A percentile compares a stretch with the other conserved stretches of the same genome.
Evolutionary conservation across 1,140 invertebrate genomes (phyloP).

Genomic region (Brevipalpus yothersi): DNA sequence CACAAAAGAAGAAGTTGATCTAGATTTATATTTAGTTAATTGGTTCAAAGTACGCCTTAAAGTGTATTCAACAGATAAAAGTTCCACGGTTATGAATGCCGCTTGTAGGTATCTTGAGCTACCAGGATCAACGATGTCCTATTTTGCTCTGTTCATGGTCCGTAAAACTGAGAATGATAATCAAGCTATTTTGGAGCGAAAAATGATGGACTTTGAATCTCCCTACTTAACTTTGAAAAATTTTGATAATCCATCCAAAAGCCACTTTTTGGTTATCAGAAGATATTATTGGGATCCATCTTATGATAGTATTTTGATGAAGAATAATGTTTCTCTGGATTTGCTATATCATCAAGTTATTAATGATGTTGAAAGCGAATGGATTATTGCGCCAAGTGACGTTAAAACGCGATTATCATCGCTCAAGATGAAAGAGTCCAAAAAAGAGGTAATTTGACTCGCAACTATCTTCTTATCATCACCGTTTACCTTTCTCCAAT

Average conservation of each 20-base stretch:
- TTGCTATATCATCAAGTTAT: conserved; percentile 64
- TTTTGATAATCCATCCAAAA: conserved; percentile 1
- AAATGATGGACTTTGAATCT: conserved; percentile 83
- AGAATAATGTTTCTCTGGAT: conserved; percentile 52
- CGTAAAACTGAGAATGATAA: conserved; percentile 10
- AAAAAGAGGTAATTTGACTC: conserved; percentile 38
- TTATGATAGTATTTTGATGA: conserved; percentile 54
- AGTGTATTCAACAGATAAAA: conserved; percentile 51
- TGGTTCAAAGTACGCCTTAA: conserved; percentile 56
- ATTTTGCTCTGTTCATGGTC: conserved; percentile 68
- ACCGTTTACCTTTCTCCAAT: background rate
- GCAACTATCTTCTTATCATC: background rate
- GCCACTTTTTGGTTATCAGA: conserved; percentile 40
- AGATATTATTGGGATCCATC: conserved; percentile 69
- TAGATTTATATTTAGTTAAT: conserved; percentile 62
- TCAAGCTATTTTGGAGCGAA: conserved; percentile 35
- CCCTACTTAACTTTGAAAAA: conserved; percentile 65
- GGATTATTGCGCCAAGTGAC: conserved; percentile 46
- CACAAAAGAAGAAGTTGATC: conserved; percentile 33
- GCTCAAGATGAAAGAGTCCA: conserved; percentile 44
- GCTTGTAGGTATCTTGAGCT: conserved; percentile 45
- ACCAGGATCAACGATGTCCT: conserved; percentile 44
- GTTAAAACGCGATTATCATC: conserved; percentile 37
- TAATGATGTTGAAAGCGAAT: conserved; percentile 56
- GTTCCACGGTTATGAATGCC: conserved; percentile 50